A percentile compares a stretch with the other conserved stretches of the same genome.
These are phyloP conservation scores for Cyanoliseus patagonus DNA, from an alignment of 2,113 vertebrate species.

Conservation along the genomic window DNA sequence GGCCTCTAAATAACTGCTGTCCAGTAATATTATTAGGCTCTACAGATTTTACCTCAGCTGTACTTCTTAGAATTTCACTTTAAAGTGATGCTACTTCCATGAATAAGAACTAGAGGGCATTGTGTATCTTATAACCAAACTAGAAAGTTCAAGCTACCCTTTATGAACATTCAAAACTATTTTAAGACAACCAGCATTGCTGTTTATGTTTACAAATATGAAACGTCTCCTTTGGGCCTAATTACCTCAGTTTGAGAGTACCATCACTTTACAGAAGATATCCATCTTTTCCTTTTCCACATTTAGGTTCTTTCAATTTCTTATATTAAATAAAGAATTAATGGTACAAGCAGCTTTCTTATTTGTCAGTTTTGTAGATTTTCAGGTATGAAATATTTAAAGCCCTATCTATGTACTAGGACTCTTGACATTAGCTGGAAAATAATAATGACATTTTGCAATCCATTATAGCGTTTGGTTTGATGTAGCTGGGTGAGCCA, in stretches of 20 bases:
- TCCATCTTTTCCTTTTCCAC: neutral
- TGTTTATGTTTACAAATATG: constrained; percentile 32
- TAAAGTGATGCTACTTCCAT: constrained; percentile 38
- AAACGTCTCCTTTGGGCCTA: constrained; percentile 45
- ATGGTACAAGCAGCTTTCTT: neutral
- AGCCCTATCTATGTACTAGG: neutral
- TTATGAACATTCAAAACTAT: neutral
- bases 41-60: neutral
- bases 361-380: neutral
- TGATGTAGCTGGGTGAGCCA: neutral
- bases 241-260: neutral
- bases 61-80: constrained; percentile 3
- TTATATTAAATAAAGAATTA: neutral
- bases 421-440: neutral
- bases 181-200: constrained; percentile 42
- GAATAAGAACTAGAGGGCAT: constrained; percentile 72
- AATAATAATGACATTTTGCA: neutral
- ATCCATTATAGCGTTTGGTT: neutral
- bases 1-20: constrained; percentile 49
- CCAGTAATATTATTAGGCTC: constrained; percentile 6
- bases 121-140: constrained; percentile 52
- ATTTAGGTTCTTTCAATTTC: neutral
- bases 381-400: neutral
- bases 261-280: neutral
- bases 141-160: neutral